Evolutionary conservation across 2,113 vertebrate species (phyloP).

Genomic region (Peucedramus taeniatus): DNA sequence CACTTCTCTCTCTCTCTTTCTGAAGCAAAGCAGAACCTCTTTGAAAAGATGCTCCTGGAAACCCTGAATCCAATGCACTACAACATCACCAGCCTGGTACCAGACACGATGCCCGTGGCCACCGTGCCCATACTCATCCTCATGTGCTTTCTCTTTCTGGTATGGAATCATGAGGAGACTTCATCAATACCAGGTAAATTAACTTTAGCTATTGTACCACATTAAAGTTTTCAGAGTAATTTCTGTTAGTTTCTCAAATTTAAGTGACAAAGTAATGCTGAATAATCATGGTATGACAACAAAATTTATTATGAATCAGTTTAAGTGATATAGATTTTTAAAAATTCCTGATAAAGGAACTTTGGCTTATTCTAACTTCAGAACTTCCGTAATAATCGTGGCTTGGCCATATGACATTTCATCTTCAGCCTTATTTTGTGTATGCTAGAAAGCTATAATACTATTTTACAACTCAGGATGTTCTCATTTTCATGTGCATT

Average conservation of each 20-base stretch:
- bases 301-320: not conserved
- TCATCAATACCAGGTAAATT: conserved; percentile 83
- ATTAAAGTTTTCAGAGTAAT: not conserved
- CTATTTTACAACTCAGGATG: not conserved
- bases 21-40: not conserved
- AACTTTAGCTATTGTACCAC: not conserved
- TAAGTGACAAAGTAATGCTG: not conserved
- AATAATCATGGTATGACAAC: not conserved
- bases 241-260: not conserved
- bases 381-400: not conserved
- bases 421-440: not conserved
- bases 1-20: not conserved
- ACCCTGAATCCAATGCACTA: conserved; percentile 60
- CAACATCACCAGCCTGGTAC: conserved; percentile 53
- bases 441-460: not conserved
- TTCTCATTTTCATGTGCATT: not conserved
- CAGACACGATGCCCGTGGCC: conserved; percentile 16
- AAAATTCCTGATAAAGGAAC: not conserved
- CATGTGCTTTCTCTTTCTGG: conserved; percentile 71
- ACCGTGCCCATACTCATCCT: conserved; percentile 74
- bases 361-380: not conserved
- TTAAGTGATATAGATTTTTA: not conserved
- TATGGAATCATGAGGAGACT: conserved; percentile 69
- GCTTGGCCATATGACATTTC: not conserved
- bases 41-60: conserved; percentile 55